Percentiles rank a stretch among this genome's conserved stretches.
Evolutionary conservation across 2,113 vertebrate species (phyloP).

Genomic region (Nyctibius bracteatus): DNA sequence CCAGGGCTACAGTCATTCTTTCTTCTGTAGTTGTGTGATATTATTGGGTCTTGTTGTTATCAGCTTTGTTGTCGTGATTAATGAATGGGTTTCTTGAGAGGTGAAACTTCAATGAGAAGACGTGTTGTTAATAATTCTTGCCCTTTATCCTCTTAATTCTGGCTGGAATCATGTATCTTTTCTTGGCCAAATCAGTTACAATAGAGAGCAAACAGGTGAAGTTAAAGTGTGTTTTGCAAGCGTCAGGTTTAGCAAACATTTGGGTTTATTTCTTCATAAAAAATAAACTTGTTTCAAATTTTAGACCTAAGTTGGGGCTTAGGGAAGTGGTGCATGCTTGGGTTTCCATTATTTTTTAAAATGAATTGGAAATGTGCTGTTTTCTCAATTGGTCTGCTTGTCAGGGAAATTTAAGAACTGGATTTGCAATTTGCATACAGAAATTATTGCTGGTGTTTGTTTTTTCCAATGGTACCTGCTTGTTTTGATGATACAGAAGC

Average conservation of each 20-base stretch:
- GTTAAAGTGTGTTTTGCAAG: not conserved
- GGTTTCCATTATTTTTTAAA: not conserved
- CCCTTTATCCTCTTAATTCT: not conserved
- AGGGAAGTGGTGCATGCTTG: accelerated
- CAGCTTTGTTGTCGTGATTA: not conserved
- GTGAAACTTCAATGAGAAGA: not conserved
- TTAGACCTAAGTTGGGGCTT: not conserved
- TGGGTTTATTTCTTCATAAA: not conserved
- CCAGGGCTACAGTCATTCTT: not conserved
- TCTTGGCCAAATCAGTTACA: not conserved
- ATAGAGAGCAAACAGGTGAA: not conserved
- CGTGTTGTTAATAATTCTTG: not conserved
- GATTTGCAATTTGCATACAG: not conserved
- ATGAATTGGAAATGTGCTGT: not conserved
- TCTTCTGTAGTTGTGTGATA: not conserved
- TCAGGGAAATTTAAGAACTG: not conserved
- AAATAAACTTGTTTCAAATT: not conserved
- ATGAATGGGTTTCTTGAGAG: not conserved
- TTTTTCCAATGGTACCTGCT: not conserved
- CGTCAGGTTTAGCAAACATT: not conserved
- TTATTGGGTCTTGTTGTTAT: not conserved
- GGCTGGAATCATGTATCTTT: not conserved
- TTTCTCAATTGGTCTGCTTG: not conserved
- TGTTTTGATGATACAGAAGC: not conserved
- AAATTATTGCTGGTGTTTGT: not conserved